Base-by-base conservation (phyloP, 2,113 vertebrate species). In the Muntiacus muntjak region DNA sequence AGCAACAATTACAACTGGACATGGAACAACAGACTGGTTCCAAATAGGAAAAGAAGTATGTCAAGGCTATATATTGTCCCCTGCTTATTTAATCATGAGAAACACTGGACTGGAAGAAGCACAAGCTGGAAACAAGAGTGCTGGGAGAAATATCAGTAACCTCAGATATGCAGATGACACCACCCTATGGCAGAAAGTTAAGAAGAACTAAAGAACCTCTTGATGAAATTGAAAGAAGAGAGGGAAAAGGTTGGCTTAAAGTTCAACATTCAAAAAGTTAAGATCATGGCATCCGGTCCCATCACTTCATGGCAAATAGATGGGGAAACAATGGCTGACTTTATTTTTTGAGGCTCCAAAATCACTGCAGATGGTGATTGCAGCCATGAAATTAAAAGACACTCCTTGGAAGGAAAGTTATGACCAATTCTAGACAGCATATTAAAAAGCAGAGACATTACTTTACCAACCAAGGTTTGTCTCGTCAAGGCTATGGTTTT, bases 11-110 rank as follows among this genome's bases (percentile, higher is more conserved):
- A 36, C 8, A 36, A 67, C 4, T 5, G 64, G 8, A 21, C 17
- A 36, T 67, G 17, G 64, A 67, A 67, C 17, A 67, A 36, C 8
- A 67, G 64, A 67, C n/a, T 19, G 4, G 64, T 36, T 67, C 64
- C 64, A 67, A 36, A 67, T 67, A 67, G n/a, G 9, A 1, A 67
- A 67, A 36, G 2, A 17, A 11, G 33, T 67, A 67, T 0, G 0
- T 11, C 64, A 67, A 36, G 64, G 17, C 64, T 67, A 9, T 36
- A 67, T 36, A 67, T 36, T 21, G 64, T 67, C 2, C 8, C n/a
- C 17, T 67, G 17, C n/a, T 67, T 36, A 36, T 67, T 67, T 67
- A n/a, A 67, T 67, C 64, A 67, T 67, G 64, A 67, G 17, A 36
- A 67, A 67, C 3, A 1, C 64, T 67, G 33, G 64, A 4, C 16